Conservation (phyloP, 2,113 vertebrate genomes). For the Mugil cephalus region DNA sequence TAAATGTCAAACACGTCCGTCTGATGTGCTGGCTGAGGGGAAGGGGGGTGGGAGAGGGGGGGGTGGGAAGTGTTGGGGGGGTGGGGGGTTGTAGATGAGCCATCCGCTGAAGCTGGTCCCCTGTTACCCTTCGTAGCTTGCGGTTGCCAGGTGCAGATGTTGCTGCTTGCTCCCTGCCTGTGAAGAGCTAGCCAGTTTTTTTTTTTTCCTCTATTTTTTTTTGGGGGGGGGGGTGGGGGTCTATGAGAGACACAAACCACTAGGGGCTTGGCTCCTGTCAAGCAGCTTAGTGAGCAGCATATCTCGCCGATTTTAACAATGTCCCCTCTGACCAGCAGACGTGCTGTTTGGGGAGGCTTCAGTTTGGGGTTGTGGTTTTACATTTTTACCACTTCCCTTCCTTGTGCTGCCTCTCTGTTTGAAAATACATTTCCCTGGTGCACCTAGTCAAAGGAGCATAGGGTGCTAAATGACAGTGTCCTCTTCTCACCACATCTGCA, state of each 20-base stretch:
- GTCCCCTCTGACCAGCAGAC: constrained; percentile 68
- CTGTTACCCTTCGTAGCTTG: constrained; percentile 53
- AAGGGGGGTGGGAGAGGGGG: constrained; percentile 41
- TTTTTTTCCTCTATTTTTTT: neutral
- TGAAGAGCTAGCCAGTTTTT: constrained; percentile 57
- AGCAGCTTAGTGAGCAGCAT: constrained; percentile 71
- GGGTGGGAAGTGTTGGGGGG: constrained; percentile 29
- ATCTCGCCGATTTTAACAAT: constrained; percentile 76
- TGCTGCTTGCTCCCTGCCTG: constrained; percentile 65
- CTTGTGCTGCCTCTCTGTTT: neutral
- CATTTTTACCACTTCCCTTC: constrained; percentile 55
- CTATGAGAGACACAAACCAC: constrained; percentile 62
- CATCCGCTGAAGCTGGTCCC: constrained; percentile 62
- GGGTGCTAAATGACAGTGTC: constrained; percentile 21
- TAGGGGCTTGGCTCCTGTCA: constrained; percentile 72
- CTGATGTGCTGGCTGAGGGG: constrained; percentile 66
- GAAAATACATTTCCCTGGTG: constrained; percentile 2
- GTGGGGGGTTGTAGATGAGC: constrained; percentile 57
- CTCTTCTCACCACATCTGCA: neutral
- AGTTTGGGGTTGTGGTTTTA: constrained; percentile 58
- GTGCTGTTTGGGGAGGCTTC: constrained; percentile 55
- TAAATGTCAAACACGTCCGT: constrained; percentile 81
- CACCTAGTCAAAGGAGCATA: constrained; percentile 23
- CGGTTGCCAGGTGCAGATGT: constrained; percentile 79
- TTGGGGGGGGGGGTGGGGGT: constrained; percentile 28